Conservation (phyloP, 2,797 vertebrate genomes). For the Diplodus sargus region DNA sequence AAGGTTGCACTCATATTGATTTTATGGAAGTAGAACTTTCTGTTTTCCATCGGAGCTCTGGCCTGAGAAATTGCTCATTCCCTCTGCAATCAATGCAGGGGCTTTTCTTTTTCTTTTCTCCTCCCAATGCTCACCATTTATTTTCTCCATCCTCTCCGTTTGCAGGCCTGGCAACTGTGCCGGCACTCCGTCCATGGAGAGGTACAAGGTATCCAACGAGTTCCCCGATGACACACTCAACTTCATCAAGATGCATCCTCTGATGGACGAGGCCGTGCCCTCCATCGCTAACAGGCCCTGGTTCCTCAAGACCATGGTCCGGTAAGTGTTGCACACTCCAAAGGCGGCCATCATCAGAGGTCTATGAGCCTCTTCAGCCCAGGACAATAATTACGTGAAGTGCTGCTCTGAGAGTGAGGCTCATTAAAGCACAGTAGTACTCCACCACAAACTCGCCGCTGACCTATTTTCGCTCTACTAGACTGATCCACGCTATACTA, state of each 20-base stretch:
- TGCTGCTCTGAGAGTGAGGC: conserved; percentile 64
- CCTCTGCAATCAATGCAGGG: neutral
- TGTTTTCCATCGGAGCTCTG: conserved; percentile 27
- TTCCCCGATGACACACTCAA: conserved; percentile 98
- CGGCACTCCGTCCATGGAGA: conserved; percentile 89
- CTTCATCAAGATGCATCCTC: conserved; percentile 98
- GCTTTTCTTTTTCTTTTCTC: conserved; percentile 43
- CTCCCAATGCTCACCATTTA: conserved; percentile 3
- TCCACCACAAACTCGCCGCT: conserved; percentile 56
- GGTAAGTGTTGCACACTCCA: conserved; percentile 84
- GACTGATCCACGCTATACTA: conserved; percentile 45
- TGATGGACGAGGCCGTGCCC: conserved; percentile 98
- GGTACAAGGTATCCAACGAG: conserved; percentile 94
- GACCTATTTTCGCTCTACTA: conserved; percentile 63
- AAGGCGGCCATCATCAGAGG: conserved; percentile 31
- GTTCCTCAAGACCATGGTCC: conserved; percentile 99
- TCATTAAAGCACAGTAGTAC: conserved; percentile 72
- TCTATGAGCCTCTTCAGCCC: conserved; percentile 56
- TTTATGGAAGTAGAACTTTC: conserved; percentile 61
- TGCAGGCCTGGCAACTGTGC: conserved; percentile 95
- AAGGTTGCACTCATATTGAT: conserved; percentile 55
- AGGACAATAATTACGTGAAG: conserved; percentile 71
- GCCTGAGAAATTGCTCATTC: conserved; percentile 42
- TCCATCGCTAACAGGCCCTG: conserved; percentile 95
- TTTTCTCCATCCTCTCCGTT: conserved; percentile 28